Percentiles rank a stretch among this genome's conserved stretches.
Conservation (phyloP, 23 tunicate species). For the Styela clava region DNA sequence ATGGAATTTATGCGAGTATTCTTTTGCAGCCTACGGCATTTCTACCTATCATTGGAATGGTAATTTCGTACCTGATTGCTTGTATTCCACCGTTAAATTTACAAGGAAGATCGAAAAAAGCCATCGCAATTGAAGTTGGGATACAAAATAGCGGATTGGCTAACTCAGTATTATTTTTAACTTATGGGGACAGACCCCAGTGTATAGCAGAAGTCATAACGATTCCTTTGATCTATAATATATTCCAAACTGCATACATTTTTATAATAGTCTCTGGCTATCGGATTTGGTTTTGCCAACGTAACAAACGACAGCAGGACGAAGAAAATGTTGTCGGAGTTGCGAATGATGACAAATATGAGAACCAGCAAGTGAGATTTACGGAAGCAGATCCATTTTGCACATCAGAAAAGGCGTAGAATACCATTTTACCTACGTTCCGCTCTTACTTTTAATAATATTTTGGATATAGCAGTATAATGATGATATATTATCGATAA, state of each 20-base stretch:
- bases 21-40: constrained; percentile 7
- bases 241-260: background rate
- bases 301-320: background rate
- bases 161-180: background rate
- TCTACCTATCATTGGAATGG: constrained; percentile 2
- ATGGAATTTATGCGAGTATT: background rate
- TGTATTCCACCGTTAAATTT: background rate
- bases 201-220: background rate
- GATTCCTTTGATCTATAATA: background rate
- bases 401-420: background rate
- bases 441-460: too few species aligned
- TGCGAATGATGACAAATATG: too few species aligned
- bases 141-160: constrained; percentile 18
- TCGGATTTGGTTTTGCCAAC: constrained; percentile 5
- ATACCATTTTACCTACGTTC: too few species aligned
- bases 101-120: background rate
- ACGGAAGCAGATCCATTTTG: background rate
- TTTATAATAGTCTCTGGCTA: background rate
- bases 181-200: background rate
- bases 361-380: background rate
- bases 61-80: background rate
- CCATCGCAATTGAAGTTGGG: constrained; percentile 17
- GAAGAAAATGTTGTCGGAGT: background rate
- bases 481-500: too few species aligned
- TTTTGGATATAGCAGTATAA: too few species aligned